phyloP scores from a whole-genome alignment of 2,797 vertebrate species.

The Enteromius viviparus region DNA sequence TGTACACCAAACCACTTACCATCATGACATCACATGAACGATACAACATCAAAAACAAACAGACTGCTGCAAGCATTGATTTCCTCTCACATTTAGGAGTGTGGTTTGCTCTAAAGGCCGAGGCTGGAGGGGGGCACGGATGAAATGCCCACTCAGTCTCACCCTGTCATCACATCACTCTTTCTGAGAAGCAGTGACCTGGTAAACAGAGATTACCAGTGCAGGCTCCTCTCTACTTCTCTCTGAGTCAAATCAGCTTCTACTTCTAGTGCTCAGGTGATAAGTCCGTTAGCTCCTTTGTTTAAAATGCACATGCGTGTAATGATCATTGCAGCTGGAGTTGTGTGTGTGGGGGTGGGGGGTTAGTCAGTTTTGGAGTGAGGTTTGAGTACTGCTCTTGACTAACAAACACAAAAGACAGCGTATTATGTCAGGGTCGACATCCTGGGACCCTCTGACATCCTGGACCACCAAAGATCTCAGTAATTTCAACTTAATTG shows the following conservation, averaged over 20 bases:
- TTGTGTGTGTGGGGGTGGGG: background rate
- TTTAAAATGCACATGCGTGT: constrained; percentile 39
- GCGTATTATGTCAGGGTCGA: constrained; percentile 53
- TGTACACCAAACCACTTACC: constrained; percentile 11
- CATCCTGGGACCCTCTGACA: constrained; percentile 53
- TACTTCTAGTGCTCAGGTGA: constrained; percentile 6
- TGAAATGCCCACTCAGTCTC: constrained; percentile 40
- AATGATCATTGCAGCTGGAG: constrained; percentile 24
- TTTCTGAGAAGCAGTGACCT: constrained; percentile 47
- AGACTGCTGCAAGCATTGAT: constrained; percentile 31
- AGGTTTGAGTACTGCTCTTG: constrained; percentile 42
- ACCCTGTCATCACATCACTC: constrained; percentile 49
- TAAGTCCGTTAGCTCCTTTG: constrained; percentile 21
- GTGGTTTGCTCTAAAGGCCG: constrained; percentile 33
- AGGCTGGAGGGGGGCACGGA: background rate
- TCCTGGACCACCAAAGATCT: constrained; percentile 58
- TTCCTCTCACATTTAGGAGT: constrained; percentile 44
- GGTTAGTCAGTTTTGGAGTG: constrained; percentile 29
- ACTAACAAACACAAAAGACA: constrained; percentile 50
- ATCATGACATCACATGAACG: constrained; percentile 16
- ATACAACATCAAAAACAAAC: constrained; percentile 23
- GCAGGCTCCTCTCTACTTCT: constrained; percentile 27
- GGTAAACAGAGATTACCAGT: constrained; percentile 52
- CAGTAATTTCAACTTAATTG: constrained; percentile 58
- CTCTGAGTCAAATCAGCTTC: constrained; percentile 38